Percentiles rank a stretch among this genome's conserved stretches.
These are phyloP conservation scores for Panurus biarmicus DNA, from an alignment of 2,113 vertebrate genomes.

Conservation along the genomic window DNA sequence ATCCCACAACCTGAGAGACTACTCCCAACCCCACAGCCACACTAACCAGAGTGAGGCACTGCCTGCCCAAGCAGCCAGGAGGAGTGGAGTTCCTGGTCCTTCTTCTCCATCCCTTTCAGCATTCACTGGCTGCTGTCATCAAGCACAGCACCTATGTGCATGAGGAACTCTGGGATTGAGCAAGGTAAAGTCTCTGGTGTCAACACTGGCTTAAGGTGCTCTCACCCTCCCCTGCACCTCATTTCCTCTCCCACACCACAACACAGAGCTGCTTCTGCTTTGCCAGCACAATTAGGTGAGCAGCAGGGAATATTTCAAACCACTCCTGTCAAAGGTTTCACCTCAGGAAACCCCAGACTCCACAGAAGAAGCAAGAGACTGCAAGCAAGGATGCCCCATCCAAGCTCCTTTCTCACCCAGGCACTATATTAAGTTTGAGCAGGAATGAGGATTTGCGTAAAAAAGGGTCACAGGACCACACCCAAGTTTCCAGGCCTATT, in stretches of 20 bases:
- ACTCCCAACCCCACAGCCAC: not conserved
- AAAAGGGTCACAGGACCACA: not conserved
- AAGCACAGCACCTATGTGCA: fast-evolving
- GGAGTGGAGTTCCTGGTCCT: not conserved
- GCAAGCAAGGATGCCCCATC: not conserved
- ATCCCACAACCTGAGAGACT: not conserved
- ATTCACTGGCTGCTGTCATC: not conserved
- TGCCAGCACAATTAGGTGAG: not conserved
- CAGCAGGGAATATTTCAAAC: not conserved
- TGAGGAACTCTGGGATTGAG: fast-evolving
- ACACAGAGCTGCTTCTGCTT: not conserved
- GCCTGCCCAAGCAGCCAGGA: not conserved
- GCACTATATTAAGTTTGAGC: not conserved
- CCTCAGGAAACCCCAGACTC: not conserved
- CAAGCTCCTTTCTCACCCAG: not conserved
- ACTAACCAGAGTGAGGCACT: fast-evolving
- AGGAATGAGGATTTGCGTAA: not conserved
- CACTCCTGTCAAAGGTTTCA: not conserved
- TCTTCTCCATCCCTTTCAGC: not conserved
- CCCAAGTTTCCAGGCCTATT: not conserved
- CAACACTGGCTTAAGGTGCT: not conserved
- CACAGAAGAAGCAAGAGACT: not conserved
- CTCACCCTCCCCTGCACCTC: not conserved
- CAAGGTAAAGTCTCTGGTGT: not conserved
- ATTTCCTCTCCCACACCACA: not conserved